These are phyloP conservation scores for Schlechtendalia chinensis DNA, from an alignment of 1,140 invertebrate species.

Conservation along the genomic window DNA sequence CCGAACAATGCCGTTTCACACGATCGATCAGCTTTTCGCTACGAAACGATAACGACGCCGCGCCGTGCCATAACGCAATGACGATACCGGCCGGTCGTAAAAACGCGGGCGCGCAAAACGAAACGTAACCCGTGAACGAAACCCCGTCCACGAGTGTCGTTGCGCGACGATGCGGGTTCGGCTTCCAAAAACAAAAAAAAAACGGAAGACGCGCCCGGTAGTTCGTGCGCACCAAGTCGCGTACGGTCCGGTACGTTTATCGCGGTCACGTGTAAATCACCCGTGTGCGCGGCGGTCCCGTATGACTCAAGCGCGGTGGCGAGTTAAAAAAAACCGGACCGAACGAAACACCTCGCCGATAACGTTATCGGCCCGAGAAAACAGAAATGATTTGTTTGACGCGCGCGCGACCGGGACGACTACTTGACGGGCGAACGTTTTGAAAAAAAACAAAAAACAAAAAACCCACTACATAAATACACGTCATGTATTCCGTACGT, in stretches of 20 bases:
- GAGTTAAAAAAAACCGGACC: too few species aligned
- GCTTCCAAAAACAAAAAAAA: too few species aligned
- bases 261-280: slow-evolving; percentile 45
- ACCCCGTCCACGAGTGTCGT: too few species aligned
- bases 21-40: slow-evolving; percentile 19
- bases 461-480: neutral
- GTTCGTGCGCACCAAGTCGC: too few species aligned
- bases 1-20: too few species aligned
- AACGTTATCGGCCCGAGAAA: neutral
- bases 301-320: neutral
- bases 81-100: too few species aligned
- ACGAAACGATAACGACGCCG: neutral
- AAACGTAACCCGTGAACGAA: too few species aligned
- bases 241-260: slow-evolving; percentile 18
- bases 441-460: neutral
- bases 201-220: slow-evolving; percentile 32
- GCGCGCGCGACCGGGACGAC: neutral
- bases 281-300: slow-evolving; percentile 35
- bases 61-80: too few species aligned
- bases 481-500: slow-evolving; percentile 23
- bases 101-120: too few species aligned
- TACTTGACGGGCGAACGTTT: slow-evolving; percentile 14
- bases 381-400: slow-evolving; percentile 10
- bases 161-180: slow-evolving; percentile 30
- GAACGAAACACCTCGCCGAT: too few species aligned